These are phyloP conservation scores for Vanessa tameamea DNA, from an alignment of 1,140 invertebrate genomes.

Conservation along the genomic window DNA sequence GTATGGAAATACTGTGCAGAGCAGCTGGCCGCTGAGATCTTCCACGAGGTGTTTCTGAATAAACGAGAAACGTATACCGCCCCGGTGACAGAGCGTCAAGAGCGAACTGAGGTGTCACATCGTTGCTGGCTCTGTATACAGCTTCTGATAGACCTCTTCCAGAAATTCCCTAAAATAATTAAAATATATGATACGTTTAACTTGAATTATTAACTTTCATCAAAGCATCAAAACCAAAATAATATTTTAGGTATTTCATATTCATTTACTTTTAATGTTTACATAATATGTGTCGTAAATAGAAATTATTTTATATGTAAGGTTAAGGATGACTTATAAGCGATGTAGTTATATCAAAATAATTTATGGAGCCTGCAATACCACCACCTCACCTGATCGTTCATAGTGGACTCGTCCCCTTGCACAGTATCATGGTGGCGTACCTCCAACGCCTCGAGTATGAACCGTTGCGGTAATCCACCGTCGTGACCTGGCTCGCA, in stretches of 20 bases:
- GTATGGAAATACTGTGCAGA: conserved; percentile 63
- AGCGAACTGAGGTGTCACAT: conserved; percentile 65
- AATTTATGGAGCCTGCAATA: background rate
- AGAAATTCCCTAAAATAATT: conserved; percentile 58
- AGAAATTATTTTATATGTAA: too few relatives aligned
- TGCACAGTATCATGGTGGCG: conserved; percentile 73
- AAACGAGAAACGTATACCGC: conserved; percentile 69
- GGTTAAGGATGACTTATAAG: too few relatives aligned
- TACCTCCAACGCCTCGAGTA: conserved; percentile 89
- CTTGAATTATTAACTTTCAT: too few relatives aligned
- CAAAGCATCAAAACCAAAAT: too few relatives aligned
- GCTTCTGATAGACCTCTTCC: conserved; percentile 64
- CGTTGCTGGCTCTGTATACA: conserved; percentile 66
- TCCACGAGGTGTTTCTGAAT: conserved; percentile 68
- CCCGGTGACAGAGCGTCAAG: conserved; percentile 66
- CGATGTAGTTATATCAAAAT: too few relatives aligned
- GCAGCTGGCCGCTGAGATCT: conserved; percentile 67
- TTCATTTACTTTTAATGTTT: too few relatives aligned
- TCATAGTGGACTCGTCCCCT: conserved; percentile 82
- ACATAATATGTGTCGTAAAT: too few relatives aligned
- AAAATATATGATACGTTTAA: background rate
- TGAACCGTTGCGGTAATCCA: conserved; percentile 90
- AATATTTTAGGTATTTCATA: too few relatives aligned
- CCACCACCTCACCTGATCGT: conserved; percentile 80
- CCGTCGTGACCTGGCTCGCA: conserved; percentile 90